Evolutionary conservation across 2,888 invertebrate species (phyloP).

Genomic region (Lapara coniferarum): DNA sequence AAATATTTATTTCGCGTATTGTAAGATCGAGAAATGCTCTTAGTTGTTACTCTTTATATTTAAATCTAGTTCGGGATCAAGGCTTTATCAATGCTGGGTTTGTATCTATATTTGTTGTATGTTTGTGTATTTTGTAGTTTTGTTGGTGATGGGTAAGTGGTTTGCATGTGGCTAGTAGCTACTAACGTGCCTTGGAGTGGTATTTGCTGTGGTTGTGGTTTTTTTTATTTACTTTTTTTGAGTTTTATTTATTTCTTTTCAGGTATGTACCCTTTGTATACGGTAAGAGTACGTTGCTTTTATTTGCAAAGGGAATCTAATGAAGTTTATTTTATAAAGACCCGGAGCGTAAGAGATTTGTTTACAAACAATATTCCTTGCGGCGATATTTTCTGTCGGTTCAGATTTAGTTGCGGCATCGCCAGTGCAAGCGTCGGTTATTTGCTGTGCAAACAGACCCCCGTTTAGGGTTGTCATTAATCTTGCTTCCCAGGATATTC

Average conservation of each 20-base stretch:
- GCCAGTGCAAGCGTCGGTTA: background rate
- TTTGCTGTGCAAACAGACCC: background rate
- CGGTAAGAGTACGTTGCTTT: slow-evolving; percentile 10
- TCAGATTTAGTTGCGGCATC: background rate
- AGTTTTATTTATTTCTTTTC: slow-evolving; percentile 29
- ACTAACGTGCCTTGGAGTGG: background rate
- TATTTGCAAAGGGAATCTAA: background rate
- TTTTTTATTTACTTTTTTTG: slow-evolving; percentile 1
- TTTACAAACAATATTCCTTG: background rate
- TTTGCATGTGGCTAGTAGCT: slow-evolving; percentile 12
- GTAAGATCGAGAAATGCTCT: background rate
- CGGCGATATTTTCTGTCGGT: background rate
- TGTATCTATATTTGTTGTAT: background rate
- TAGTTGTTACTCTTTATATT: background rate
- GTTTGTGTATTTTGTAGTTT: background rate
- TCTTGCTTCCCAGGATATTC: too few relatives aligned
- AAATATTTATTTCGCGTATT: background rate
- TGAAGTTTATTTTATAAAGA: too few relatives aligned
- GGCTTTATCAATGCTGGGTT: background rate
- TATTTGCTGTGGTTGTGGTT: background rate
- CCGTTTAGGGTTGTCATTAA: background rate
- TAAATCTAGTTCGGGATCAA: background rate
- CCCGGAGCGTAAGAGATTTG: background rate
- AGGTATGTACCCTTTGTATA: slow-evolving; percentile 31
- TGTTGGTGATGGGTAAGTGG: background rate